Conservation (phyloP, 1,140 invertebrate species). For the Bicyclus anynana region DNA sequence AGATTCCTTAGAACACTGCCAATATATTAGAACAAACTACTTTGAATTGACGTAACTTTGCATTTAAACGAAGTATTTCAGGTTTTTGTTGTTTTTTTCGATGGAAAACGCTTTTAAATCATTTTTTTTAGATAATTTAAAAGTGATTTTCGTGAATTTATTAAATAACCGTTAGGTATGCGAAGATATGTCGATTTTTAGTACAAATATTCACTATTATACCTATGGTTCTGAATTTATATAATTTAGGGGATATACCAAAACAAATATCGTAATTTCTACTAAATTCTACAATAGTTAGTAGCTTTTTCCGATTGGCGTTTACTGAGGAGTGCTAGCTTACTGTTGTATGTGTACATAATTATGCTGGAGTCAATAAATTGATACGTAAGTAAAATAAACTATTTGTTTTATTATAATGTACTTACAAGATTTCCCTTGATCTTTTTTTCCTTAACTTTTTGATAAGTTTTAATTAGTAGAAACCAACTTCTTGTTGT, state of each 20-base stretch:
- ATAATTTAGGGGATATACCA: neutral
- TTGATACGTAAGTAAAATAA: constrained; percentile 39
- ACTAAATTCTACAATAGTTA: neutral
- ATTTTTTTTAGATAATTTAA: too few species aligned
- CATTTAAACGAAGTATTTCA: too few species aligned
- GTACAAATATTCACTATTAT: neutral
- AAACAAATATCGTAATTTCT: neutral
- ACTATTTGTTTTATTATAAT: constrained; percentile 36
- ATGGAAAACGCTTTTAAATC: too few species aligned
- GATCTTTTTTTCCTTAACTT: too few species aligned
- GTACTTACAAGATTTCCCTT: too few species aligned
- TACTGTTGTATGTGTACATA: constrained; percentile 46
- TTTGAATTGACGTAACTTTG: neutral
- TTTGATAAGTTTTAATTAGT: too few species aligned
- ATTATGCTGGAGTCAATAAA: constrained; percentile 63
- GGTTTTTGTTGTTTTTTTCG: neutral
- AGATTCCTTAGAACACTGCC: constrained; percentile 17
- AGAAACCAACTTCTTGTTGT: too few species aligned
- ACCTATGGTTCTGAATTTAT: neutral
- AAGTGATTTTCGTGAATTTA: too few species aligned
- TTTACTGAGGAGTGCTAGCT: constrained; percentile 39
- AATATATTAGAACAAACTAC: neutral
- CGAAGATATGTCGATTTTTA: too few species aligned
- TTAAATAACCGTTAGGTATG: too few species aligned
- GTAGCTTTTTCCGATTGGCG: constrained; percentile 25